These are phyloP conservation scores for Sebastes variabilis DNA, from an alignment of 2,797 vertebrate species.

Conservation along the genomic window DNA sequence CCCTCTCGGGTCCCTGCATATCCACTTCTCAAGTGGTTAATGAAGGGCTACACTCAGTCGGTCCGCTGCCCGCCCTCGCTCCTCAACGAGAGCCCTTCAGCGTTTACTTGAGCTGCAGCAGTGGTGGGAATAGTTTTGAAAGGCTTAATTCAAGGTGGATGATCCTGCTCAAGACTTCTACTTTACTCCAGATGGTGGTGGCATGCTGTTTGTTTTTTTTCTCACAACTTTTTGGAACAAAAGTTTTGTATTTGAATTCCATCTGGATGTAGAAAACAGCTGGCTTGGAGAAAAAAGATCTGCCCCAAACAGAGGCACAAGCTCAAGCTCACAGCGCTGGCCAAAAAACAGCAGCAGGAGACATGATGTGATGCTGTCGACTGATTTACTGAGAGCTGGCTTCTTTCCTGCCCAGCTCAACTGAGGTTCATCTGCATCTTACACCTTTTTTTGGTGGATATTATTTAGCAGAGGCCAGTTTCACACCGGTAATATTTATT, in stretches of 20 bases:
- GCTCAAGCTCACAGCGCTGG: not conserved
- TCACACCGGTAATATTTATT: not conserved
- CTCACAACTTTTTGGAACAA: conserved; percentile 3
- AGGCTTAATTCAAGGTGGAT: conserved; percentile 34
- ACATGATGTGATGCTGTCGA: not conserved
- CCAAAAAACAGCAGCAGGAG: conserved; percentile 28
- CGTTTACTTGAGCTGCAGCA: not conserved
- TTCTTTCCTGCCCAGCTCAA: not conserved
- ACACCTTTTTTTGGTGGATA: not conserved
- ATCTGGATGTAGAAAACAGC: conserved; percentile 23
- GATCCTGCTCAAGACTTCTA: conserved; percentile 24
- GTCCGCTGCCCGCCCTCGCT: not conserved
- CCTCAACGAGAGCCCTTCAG: conserved; percentile 17
- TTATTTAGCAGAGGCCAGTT: not conserved
- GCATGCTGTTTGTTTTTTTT: not conserved
- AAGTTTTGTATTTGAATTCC: conserved; percentile 16
- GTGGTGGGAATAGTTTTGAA: conserved; percentile 25
- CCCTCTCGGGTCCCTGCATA: not conserved
- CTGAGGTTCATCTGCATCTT: not conserved
- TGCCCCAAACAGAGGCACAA: conserved; percentile 16
- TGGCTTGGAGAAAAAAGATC: conserved; percentile 2
- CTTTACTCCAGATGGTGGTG: conserved; percentile 12
- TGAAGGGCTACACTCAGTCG: not conserved
- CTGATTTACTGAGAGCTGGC: conserved; percentile 12
- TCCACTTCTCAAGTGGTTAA: conserved; percentile 13